Percentiles rank a stretch among this genome's conserved stretches.
Conservation (phyloP, 2,113 vertebrate genomes). For the Conger conger region DNA sequence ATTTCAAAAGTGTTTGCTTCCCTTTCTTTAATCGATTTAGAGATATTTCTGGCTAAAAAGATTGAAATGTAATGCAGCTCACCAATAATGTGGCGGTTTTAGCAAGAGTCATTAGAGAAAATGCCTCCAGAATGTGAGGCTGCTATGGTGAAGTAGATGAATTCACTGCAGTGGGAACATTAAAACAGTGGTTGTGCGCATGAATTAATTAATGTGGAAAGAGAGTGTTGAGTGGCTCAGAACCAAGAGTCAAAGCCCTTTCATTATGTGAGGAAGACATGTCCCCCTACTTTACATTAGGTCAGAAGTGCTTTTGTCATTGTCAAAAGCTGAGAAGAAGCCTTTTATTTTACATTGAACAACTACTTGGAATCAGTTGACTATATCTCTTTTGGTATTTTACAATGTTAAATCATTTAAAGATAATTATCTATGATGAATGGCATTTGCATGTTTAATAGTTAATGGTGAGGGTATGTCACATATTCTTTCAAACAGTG, state of each 20-base stretch:
- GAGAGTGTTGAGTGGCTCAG: constrained; percentile 20
- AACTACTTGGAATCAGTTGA: neutral
- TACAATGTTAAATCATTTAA: neutral
- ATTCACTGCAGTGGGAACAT: constrained; percentile 25
- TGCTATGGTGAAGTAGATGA: constrained; percentile 17
- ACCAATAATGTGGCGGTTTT: constrained; percentile 18
- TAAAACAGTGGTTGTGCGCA: constrained; percentile 9
- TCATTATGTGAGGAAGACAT: neutral
- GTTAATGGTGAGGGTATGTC: neutral
- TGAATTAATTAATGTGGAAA: constrained; percentile 19
- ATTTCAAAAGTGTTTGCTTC: constrained; percentile 26
- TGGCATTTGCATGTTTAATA: neutral
- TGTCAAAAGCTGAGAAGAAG: neutral
- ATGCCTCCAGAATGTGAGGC: constrained; percentile 10
- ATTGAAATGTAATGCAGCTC: constrained; percentile 31
- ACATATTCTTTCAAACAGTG: neutral
- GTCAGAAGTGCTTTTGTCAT: neutral
- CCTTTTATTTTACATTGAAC: neutral
- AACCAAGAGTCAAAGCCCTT: neutral
- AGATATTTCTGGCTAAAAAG: constrained; percentile 26
- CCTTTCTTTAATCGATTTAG: constrained; percentile 10
- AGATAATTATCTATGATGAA: neutral
- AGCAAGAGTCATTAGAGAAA: constrained; percentile 35
- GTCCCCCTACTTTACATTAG: neutral
- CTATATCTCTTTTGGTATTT: neutral